Percentiles rank a stretch among this genome's conserved stretches.
Conservation (phyloP, 1,140 invertebrate species). For the Neodiprion virginianus region DNA sequence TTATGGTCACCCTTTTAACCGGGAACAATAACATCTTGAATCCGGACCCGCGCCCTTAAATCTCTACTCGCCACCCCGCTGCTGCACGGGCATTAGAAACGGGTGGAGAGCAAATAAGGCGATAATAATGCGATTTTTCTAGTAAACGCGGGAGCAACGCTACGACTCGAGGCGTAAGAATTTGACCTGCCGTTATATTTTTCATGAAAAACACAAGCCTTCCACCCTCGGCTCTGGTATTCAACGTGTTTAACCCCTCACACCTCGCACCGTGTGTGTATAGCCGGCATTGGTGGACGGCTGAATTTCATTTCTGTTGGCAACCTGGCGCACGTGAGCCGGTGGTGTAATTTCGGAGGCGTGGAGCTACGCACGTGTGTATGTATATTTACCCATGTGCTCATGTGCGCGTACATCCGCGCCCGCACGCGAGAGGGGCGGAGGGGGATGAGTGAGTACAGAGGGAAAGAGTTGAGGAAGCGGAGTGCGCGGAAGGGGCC, state of each 20-base stretch:
- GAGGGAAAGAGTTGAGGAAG: neutral
- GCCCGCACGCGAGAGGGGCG: conserved; percentile 33
- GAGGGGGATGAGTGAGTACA: conserved; percentile 21
- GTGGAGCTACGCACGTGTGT: neutral
- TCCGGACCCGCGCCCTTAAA: neutral
- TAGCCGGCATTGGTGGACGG: no score
- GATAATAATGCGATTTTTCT: no score
- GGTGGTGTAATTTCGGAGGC: no score
- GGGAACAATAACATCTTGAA: conserved; percentile 9
- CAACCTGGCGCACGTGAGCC: no score
- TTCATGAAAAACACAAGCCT: no score
- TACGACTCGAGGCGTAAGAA: no score
- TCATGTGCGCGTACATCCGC: conserved; percentile 39
- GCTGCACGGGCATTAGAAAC: neutral
- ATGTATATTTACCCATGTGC: conserved; percentile 29
- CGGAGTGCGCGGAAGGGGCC: conserved; percentile 17
- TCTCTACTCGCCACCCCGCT: neutral
- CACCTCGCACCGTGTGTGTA: no score
- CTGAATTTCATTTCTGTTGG: no score
- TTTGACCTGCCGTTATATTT: no score
- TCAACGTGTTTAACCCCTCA: no score
- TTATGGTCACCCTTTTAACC: conserved; percentile 4
- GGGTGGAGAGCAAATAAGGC: neutral
- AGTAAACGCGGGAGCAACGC: no score
- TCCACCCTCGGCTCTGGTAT: no score